Percentiles rank a stretch among this genome's conserved stretches.
These are phyloP conservation scores for Gastrophryne carolinensis DNA, from an alignment of 2,797 vertebrate genomes.

Conservation along the genomic window DNA sequence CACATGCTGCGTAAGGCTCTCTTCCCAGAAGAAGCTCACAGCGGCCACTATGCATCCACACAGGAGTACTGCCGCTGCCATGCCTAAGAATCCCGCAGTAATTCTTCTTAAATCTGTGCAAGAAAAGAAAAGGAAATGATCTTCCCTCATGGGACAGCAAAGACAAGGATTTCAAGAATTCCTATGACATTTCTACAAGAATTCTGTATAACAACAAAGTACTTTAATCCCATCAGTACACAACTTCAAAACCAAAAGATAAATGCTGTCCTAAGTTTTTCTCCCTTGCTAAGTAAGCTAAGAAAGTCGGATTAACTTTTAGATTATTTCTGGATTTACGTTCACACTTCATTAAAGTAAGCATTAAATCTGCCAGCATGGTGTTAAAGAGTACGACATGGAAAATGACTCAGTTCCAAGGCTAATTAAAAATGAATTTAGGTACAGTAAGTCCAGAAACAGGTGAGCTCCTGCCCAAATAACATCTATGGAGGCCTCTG, in stretches of 20 bases:
- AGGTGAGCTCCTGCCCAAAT: neutral
- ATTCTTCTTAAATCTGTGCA: conserved; percentile 76
- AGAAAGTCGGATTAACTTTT: neutral
- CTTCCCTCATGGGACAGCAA: neutral
- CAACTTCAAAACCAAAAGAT: neutral
- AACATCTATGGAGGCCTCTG: too few relatives aligned
- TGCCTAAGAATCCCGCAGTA: conserved; percentile 79
- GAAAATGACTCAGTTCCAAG: neutral
- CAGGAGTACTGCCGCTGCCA: conserved; percentile 79
- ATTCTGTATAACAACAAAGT: conserved; percentile 14
- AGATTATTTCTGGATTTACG: neutral
- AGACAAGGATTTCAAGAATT: neutral
- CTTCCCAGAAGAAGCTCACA: conserved; percentile 84
- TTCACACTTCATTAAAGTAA: conserved; percentile 6
- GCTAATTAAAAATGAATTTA: neutral
- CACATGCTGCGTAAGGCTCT: conserved; percentile 81
- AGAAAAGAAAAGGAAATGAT: neutral
- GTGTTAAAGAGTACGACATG: neutral
- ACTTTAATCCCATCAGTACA: conserved; percentile 15
- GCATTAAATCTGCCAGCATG: neutral
- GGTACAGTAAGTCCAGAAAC: neutral
- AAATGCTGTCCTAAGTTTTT: neutral
- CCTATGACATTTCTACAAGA: conserved; percentile 19
- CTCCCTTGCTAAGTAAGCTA: neutral
- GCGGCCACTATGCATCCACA: conserved; percentile 77